Conservation (phyloP, 2,888 invertebrate genomes). For the Psylliodes chrysocephalus region DNA sequence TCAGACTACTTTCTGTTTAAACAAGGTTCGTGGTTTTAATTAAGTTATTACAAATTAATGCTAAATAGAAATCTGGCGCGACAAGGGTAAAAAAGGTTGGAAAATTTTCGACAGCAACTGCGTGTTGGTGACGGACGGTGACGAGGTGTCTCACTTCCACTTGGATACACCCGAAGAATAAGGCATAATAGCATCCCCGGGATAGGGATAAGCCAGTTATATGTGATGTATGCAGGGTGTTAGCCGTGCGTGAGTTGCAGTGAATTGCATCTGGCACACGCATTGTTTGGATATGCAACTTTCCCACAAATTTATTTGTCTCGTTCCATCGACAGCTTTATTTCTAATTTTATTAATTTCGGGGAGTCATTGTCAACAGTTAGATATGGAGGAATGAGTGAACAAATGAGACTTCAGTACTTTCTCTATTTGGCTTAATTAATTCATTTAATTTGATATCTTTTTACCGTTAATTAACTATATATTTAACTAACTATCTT, state of each 20-base stretch:
- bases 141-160: conserved; percentile 64
- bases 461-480: no score
- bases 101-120: conserved; percentile 42
- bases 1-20: no score
- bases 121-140: conserved; percentile 60
- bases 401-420: no score
- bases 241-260: conserved; percentile 48
- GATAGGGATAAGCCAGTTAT: conserved; percentile 62
- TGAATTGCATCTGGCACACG: conserved; percentile 61
- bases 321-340: conserved; percentile 21
- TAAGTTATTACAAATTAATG: no score
- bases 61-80: neutral
- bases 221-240: conserved; percentile 48
- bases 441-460: no score
- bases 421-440: no score
- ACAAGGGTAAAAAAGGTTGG: conserved; percentile 31
- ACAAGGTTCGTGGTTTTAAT: no score
- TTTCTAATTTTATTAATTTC: conserved; percentile 34
- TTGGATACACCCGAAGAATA: conserved; percentile 64
- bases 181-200: conserved; percentile 60
- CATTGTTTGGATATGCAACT: conserved; percentile 60
- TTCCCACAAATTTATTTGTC: conserved; percentile 58
- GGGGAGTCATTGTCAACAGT: conserved; percentile 15
- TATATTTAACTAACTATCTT: no score
- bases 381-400: neutral